Evolutionary conservation across 2,113 vertebrate species (phyloP).

Genomic region (Vidua chalybeata): DNA sequence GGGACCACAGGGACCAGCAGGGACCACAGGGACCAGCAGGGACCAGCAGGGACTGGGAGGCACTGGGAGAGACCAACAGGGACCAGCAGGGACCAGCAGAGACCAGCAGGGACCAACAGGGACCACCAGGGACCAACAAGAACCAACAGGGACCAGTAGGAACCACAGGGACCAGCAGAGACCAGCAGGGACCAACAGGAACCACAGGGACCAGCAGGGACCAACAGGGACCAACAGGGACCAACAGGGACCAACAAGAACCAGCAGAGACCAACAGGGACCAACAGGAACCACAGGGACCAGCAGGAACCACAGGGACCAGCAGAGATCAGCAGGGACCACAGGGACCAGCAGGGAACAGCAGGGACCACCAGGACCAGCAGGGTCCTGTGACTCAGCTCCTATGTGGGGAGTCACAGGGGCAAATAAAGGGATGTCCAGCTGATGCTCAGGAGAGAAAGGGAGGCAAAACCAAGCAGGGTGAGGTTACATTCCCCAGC

Average conservation of each 20-base stretch:
- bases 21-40: neutral
- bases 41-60: too few relatives aligned
- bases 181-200: rapidly evolving
- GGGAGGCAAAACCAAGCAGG: neutral
- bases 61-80: too few relatives aligned
- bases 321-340: neutral
- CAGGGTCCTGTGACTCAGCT: neutral
- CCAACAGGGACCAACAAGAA: too few relatives aligned
- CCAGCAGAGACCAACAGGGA: too few relatives aligned
- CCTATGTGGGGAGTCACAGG: neutral
- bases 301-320: neutral
- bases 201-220: neutral
- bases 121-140: too few relatives aligned
- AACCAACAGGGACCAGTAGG: rapidly evolving
- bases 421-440: neutral
- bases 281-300: too few relatives aligned
- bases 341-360: rapidly evolving
- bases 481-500: neutral
- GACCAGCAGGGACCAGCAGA: too few relatives aligned
- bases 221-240: neutral
- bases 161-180: neutral
- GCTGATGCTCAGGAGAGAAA: neutral
- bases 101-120: neutral
- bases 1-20: neutral
- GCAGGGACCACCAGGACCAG: neutral